Conservation (phyloP, 2,888 invertebrate genomes). For the Apomyelois bistriatella region DNA sequence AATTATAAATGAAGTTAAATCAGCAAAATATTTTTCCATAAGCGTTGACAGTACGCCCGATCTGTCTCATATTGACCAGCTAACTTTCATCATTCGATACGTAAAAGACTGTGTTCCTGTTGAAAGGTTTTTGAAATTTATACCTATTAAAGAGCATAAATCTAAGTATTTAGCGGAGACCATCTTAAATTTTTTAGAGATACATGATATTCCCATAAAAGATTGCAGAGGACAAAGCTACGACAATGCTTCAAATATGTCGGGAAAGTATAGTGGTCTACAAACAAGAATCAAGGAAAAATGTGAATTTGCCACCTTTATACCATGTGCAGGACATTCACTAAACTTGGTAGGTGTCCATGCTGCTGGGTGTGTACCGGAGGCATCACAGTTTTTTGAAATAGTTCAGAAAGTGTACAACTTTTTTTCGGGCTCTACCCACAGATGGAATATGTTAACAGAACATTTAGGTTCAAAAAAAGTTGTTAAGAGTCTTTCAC, state of each 20-base stretch:
- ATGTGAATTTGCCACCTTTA: constrained; percentile 26
- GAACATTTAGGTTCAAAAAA: background rate
- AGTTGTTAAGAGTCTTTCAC: constrained; percentile 27
- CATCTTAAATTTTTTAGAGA: constrained; percentile 17
- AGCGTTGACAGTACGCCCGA: constrained; percentile 20
- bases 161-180: constrained; percentile 30
- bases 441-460: constrained; percentile 15
- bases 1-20: background rate
- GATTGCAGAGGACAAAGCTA: constrained; percentile 31
- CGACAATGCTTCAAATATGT: constrained; percentile 38
- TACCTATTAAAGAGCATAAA: constrained; percentile 29
- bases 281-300: constrained; percentile 32
- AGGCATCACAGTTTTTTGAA: constrained; percentile 27
- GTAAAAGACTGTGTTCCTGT: constrained; percentile 8
- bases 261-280: constrained; percentile 30
- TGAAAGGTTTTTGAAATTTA: constrained; percentile 20
- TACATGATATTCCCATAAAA: constrained; percentile 26
- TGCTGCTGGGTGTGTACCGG: constrained; percentile 18
- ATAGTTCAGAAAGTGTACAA: constrained; percentile 28
- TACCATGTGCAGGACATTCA: constrained; percentile 33
- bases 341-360: constrained; percentile 30
- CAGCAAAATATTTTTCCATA: constrained; percentile 17
- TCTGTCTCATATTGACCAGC: constrained; percentile 19
- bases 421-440: constrained; percentile 26
- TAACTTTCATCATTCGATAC: constrained; percentile 19